A percentile compares a stretch with the other conserved stretches of the same genome.
Conservation (phyloP, 2,113 vertebrate genomes). For the Cathartes aura region DNA sequence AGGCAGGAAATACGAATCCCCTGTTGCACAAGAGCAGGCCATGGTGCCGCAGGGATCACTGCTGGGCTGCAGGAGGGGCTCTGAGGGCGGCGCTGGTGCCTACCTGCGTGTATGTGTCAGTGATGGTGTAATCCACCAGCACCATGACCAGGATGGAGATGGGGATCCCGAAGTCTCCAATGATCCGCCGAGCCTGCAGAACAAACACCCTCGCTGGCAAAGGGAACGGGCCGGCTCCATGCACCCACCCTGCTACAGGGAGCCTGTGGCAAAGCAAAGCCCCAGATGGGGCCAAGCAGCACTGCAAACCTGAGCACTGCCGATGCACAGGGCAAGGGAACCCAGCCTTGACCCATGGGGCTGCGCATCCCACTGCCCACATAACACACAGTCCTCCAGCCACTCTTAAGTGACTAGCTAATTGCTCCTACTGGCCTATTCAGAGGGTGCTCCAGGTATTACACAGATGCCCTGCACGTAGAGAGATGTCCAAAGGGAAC, state of each 20-base stretch:
- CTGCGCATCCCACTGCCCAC: neutral
- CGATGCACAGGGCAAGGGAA: neutral
- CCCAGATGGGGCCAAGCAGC: neutral
- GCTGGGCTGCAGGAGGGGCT: neutral
- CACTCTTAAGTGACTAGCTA: neutral
- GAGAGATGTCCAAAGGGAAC: neutral
- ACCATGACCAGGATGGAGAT: slow-evolving; percentile 97
- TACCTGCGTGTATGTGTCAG: slow-evolving; percentile 96
- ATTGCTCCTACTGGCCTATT: neutral
- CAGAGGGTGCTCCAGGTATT: neutral
- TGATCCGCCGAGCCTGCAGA: slow-evolving; percentile 90
- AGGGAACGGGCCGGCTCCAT: neutral
- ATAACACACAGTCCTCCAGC: neutral
- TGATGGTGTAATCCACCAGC: slow-evolving; percentile 88
- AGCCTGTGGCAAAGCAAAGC: neutral
- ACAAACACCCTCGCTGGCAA: neutral
- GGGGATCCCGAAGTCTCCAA: slow-evolving; percentile 96
- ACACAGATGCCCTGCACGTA: neutral
- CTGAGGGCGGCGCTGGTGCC: neutral
- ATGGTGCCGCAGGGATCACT: neutral
- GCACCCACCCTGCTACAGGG: neutral
- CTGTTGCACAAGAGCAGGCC: neutral
- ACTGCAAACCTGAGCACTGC: neutral
- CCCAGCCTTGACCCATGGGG: neutral
- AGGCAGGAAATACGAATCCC: neutral